phyloP scores from a whole-genome alignment of 2,888 invertebrate genomes.

The Eupithecia subumbrata region DNA sequence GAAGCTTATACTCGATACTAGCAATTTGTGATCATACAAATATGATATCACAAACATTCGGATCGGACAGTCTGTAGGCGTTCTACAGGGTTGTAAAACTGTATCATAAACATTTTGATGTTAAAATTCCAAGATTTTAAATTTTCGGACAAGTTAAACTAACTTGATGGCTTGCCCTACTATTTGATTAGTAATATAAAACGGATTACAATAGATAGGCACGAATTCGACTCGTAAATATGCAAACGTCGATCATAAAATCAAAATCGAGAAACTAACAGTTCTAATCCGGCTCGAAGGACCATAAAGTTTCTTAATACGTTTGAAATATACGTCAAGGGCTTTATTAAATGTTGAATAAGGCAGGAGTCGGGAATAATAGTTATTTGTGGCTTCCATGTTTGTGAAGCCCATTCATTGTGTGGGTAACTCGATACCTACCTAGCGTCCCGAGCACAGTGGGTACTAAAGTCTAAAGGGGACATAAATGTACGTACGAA shows the following conservation, averaged over 20 bases:
- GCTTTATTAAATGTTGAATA: slow-evolving; percentile 36
- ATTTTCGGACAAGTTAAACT: neutral
- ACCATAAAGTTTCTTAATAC: slow-evolving; percentile 42
- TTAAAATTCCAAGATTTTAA: slow-evolving; percentile 14
- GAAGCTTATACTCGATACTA: slow-evolving; percentile 9
- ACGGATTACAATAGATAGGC: slow-evolving; percentile 20
- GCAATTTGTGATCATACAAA: slow-evolving; percentile 22
- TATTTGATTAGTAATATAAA: slow-evolving; percentile 25
- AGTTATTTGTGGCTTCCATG: slow-evolving; percentile 54
- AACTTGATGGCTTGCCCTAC: neutral
- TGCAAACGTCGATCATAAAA: slow-evolving; percentile 26
- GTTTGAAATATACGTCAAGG: slow-evolving; percentile 37
- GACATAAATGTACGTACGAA: slow-evolving; percentile 7
- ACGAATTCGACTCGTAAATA: slow-evolving; percentile 25
- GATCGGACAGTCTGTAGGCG: slow-evolving; percentile 22
- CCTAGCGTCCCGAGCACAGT: slow-evolving; percentile 43
- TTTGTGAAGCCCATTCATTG: slow-evolving; percentile 58
- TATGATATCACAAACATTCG: slow-evolving; percentile 23
- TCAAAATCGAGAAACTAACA: slow-evolving; percentile 25
- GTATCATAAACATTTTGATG: slow-evolving; percentile 8
- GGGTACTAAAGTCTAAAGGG: slow-evolving; percentile 19
- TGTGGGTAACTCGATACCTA: slow-evolving; percentile 66
- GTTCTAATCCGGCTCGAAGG: slow-evolving; percentile 40
- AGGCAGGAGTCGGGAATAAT: slow-evolving; percentile 44
- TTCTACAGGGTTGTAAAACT: slow-evolving; percentile 14